phyloP scores from a whole-genome alignment of 1,140 invertebrate genomes.

The Carcinoscorpius rotundicauda region DNA sequence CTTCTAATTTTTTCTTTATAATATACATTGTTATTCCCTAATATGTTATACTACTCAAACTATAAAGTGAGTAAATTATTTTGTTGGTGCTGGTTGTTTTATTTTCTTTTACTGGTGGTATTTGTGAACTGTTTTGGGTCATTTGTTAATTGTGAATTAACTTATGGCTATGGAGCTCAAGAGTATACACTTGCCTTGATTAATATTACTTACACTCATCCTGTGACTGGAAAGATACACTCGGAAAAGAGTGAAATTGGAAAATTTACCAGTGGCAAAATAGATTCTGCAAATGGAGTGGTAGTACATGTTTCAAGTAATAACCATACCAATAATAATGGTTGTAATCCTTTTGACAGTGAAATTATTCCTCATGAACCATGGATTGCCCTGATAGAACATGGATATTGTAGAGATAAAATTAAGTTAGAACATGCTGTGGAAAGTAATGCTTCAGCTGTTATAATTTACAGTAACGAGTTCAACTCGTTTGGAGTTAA shows the following conservation, averaged over 20 bases:
- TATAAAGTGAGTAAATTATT: too few relatives aligned
- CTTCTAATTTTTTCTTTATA: too few relatives aligned
- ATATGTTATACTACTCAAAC: too few relatives aligned
- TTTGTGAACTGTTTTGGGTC: constrained; percentile 6
- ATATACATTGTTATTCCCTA: too few relatives aligned
- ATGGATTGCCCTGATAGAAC: constrained; percentile 60
- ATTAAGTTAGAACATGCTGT: constrained; percentile 59
- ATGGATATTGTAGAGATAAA: constrained; percentile 60
- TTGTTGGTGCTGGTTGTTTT: background rate
- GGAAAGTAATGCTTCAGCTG: constrained; percentile 50
- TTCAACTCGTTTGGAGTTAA: constrained; percentile 23
- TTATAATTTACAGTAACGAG: constrained; percentile 63
- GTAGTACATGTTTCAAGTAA: constrained; percentile 46
- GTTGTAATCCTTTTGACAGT: constrained; percentile 47
- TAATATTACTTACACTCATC: constrained; percentile 33
- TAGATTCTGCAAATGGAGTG: constrained; percentile 44
- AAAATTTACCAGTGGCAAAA: constrained; percentile 51
- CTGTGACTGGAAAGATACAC: constrained; percentile 26
- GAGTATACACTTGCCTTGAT: constrained; percentile 31
- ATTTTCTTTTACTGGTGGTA: constrained; percentile 1
- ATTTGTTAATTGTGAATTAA: constrained; percentile 14
- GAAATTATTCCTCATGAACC: constrained; percentile 31
- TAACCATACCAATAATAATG: constrained; percentile 44
- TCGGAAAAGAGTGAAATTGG: constrained; percentile 39
- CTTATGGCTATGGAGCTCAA: constrained; percentile 23